A percentile compares a stretch with the other conserved stretches of the same genome.
Evolutionary conservation across 2,113 vertebrate genomes (phyloP).

Genomic region (Microtus oregoni): DNA sequence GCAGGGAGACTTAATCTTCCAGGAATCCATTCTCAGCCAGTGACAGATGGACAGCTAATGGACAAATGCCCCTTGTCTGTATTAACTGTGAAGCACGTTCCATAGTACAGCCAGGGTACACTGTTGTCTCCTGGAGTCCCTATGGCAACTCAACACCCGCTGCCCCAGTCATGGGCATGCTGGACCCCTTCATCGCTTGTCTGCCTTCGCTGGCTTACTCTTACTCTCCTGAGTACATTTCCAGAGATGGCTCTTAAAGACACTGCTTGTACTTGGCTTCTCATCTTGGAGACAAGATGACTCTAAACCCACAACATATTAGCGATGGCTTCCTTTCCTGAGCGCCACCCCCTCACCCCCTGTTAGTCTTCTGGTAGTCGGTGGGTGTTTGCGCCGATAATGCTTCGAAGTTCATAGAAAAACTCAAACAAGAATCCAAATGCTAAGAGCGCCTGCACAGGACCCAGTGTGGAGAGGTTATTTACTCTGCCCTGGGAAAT

Average conservation of each 20-base stretch:
- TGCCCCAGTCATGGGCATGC: background rate
- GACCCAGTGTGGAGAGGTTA: background rate
- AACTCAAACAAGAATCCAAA: slow-evolving; percentile 18
- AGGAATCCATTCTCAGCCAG: slow-evolving; percentile 27
- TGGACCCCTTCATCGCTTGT: background rate
- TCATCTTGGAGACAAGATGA: background rate
- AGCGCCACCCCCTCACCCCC: too few species aligned
- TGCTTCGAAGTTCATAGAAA: slow-evolving; percentile 13
- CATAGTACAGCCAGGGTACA: background rate
- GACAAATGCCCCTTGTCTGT: background rate
- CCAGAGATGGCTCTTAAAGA: background rate
- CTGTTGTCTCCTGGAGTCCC: background rate
- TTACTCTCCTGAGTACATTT: background rate
- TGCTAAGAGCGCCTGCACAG: background rate
- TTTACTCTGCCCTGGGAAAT: background rate
- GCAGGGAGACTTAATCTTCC: background rate
- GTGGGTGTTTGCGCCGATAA: background rate
- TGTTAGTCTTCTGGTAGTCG: background rate
- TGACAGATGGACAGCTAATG: slow-evolving; percentile 3
- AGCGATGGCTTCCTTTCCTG: background rate
- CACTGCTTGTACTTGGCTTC: background rate
- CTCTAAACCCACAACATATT: background rate
- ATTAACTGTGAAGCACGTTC: slow-evolving; percentile 1
- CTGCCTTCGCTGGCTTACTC: background rate
- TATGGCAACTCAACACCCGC: background rate